These are phyloP conservation scores for Saturnia japonica DNA, from an alignment of 2,888 invertebrate species.

Conservation along the genomic window DNA sequence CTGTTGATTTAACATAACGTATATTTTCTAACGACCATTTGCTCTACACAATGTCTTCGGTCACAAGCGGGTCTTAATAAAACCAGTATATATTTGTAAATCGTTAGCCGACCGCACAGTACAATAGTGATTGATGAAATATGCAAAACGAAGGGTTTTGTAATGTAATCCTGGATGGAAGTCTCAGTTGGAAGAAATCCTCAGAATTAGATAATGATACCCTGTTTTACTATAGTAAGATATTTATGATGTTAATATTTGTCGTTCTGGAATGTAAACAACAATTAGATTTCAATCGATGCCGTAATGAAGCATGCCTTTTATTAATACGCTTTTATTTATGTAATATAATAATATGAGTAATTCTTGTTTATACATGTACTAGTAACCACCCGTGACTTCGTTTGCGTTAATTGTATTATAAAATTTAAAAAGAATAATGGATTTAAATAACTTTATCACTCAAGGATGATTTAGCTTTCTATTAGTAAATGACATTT, in stretches of 20 bases:
- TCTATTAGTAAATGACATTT: no score
- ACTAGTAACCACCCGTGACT: no score
- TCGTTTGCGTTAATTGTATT: no score
- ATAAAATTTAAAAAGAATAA: no score
- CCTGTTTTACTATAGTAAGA: neutral
- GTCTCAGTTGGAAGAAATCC: slow-evolving; percentile 10
- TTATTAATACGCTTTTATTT: no score
- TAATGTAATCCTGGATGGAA: slow-evolving; percentile 12
- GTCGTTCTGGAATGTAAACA: neutral
- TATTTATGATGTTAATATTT: neutral
- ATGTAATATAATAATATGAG: no score
- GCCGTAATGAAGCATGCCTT: no score
- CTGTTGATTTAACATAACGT: neutral
- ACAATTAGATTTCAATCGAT: neutral
- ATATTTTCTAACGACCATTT: neutral
- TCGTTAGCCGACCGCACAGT: slow-evolving; percentile 53
- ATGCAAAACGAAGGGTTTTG: slow-evolving; percentile 60
- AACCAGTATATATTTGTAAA: slow-evolving; percentile 64
- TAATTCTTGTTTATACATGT: no score
- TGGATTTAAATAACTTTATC: no score
- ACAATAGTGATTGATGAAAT: slow-evolving; percentile 73
- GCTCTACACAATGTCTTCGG: neutral
- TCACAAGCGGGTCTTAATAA: slow-evolving; percentile 41
- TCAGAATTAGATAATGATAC: neutral
- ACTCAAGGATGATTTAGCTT: no score